Evolutionary conservation across 2,888 invertebrate genomes (phyloP), one percentile per base, ranked within the genome.

Genomic region (Ceramica pisi): DNA sequence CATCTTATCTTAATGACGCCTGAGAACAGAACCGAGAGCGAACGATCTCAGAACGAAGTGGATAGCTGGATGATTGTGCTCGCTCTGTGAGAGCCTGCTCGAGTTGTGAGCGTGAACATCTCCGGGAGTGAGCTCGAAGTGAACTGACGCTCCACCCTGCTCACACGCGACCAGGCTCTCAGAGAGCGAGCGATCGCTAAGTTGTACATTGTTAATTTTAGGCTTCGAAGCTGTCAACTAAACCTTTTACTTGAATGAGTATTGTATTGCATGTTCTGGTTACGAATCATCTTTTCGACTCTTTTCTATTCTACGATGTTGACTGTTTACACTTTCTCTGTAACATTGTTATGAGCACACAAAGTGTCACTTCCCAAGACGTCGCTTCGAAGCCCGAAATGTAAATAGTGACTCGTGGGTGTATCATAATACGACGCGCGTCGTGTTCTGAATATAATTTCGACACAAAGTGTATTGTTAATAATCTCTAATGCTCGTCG

Each of bases 401-500:
- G 46, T 19, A 21, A 51, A 57, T 44, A 48, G 48, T 48, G 69
- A 68, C 31, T 70, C 70, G 66, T 46, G 38, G 68, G 60, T 23
- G 67, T 71, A 71, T 50, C 60, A 35, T 56, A 56, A 63, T 60
- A n/a, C n/a, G 56, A 56, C 73, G 76, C 80, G 82, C 76, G 82
- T 82, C 59, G 59, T 76, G 74, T 78, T 82, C 80, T 84, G 71
- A 71, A 75, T 80, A 67, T 80, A 75, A 84, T 83, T 82, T 77
- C 75, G 75, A 78, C 71, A 62, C 70, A 46, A 26, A n/a, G 84
- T 87, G 80, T 87, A 82, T 85, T 86, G 85, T 88, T 88, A 61
- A 85, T 83, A 84, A 82, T 85, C 84, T 83, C 82, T 82, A 66
- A 85, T 81, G 85, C 78, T 86, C 86, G 77, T 83, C 84, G 78